Evolutionary conservation across 1,140 invertebrate genomes (phyloP).

Genomic region (Steinernema khuongi): DNA sequence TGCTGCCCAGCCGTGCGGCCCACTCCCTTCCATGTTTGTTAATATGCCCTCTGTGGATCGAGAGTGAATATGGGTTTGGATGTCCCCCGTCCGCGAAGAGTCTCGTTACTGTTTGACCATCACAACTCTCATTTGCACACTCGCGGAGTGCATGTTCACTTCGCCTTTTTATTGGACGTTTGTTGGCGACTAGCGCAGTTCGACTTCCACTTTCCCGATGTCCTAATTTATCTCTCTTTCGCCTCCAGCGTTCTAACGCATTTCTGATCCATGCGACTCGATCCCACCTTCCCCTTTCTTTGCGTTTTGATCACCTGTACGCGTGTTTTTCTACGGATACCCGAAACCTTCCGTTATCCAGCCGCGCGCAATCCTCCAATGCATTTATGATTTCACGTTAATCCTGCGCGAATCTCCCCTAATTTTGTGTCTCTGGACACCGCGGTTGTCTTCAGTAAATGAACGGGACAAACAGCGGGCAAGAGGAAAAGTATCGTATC

Average conservation of each 20-base stretch:
- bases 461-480: background rate
- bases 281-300: constrained; percentile 11
- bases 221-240: constrained; percentile 15
- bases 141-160: constrained; percentile 2
- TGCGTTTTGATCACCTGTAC: constrained; percentile 10
- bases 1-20: background rate
- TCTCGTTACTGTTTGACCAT: constrained; percentile 15
- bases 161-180: constrained; percentile 13
- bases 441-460: constrained; percentile 1
- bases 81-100: background rate
- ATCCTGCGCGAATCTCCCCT: background rate
- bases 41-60: constrained; percentile 12
- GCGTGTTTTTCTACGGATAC: constrained; percentile 13
- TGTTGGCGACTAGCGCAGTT: constrained; percentile 7
- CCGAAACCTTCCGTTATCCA: background rate
- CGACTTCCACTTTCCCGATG: constrained; percentile 5
- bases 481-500: no score
- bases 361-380: constrained; percentile 6
- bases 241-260: constrained; percentile 9
- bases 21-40: constrained; percentile 6
- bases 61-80: background rate
- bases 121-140: constrained; percentile 10
- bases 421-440: no score
- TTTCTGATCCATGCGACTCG: background rate
- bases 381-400: background rate